Evolutionary conservation across 30 jellyfish, hydroid and myxozoan species (phyloP).

Genomic region (Aurelia aurita complex sp. Pacific): DNA sequence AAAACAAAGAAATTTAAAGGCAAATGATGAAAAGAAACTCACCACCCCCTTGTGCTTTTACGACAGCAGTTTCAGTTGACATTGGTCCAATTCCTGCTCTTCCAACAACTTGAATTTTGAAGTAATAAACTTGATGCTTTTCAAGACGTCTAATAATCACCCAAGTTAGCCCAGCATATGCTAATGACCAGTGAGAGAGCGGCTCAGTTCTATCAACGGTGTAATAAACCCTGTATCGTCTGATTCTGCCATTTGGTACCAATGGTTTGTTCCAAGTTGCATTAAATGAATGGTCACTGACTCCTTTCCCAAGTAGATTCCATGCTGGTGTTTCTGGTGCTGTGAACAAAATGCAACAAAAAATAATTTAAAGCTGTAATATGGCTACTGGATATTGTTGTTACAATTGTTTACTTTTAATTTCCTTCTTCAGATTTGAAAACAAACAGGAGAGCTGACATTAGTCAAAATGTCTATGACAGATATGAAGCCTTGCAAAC

Average conservation of each 20-base stretch:
- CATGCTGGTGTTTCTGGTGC: conserved; percentile 80
- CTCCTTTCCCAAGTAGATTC: conserved; percentile 62
- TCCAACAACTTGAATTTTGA: conserved; percentile 81
- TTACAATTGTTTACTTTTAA: too few relatives aligned
- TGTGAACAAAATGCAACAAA: neutral
- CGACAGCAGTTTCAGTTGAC: conserved; percentile 67
- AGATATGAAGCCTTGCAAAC: too few relatives aligned
- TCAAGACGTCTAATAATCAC: conserved; percentile 48
- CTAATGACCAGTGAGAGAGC: conserved; percentile 56
- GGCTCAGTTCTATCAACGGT: conserved; percentile 51
- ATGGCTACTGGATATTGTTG: too few relatives aligned
- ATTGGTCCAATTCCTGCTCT: conserved; percentile 80
- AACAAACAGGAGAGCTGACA: too few relatives aligned
- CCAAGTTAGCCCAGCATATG: conserved; percentile 48
- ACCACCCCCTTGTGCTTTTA: conserved; percentile 79
- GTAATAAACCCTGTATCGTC: conserved; percentile 61
- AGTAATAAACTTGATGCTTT: conserved; percentile 56
- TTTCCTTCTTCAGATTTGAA: too few relatives aligned
- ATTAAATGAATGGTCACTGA: conserved; percentile 51
- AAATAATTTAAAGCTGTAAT: too few relatives aligned
- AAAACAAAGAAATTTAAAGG: too few relatives aligned
- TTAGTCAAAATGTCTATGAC: too few relatives aligned
- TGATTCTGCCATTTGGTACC: conserved; percentile 68
- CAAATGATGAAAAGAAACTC: neutral
- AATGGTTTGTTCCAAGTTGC: conserved; percentile 73